Evolutionary conservation across 2,888 invertebrate species (phyloP), one percentile per base, ranked within the genome.

Genomic region (Pseudococcus jackbeardsleyi): DNA sequence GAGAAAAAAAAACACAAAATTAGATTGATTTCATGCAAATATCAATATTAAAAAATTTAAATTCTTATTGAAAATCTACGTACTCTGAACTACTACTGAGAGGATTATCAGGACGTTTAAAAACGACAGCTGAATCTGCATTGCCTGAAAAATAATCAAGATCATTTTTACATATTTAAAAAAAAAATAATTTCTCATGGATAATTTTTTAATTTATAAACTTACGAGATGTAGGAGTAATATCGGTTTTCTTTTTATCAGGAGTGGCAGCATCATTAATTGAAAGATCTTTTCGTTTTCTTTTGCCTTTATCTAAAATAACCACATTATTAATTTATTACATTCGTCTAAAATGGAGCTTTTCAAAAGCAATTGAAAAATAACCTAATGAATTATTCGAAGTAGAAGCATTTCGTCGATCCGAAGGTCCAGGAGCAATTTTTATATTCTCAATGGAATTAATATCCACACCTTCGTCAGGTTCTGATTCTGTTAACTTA

Each of bases 51-150:
- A 72, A 72, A 72, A 72, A 12, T 33, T 77, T 1, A 77, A 19
- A 48, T 84, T 42, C 54, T 33, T 39, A n/a, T 8, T 19, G 11
- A n/a, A 79, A 42, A 42, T 7, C 8, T 42, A 77, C 86, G 17
- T 77, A 87, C 87, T 87, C 77, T 1, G 87, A 22, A 39, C 33
- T 12, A 33, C 17, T 50, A 12, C 19, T 19, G n/a, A 85, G 64
- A 8, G 89, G 85, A 46, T 42, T 86, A 42, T 89, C 88, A 26
- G 89, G 89, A 79, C 87, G 86, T 85, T 89, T 89, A 79, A 89
- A 89, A 39, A 89, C 77, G 46, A 68, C 46, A 2, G 87, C 26
- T 7, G 79, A 11, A 46, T 48, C 79, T 54, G n/a, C n/a, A 39
- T 50, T 77, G 7, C 50, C 79, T 86, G 26, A 86, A 72, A 86